A percentile compares a stretch with the other conserved stretches of the same genome.
Conservation (phyloP, 2,888 invertebrate species). For the Orchesella flavescens region DNA sequence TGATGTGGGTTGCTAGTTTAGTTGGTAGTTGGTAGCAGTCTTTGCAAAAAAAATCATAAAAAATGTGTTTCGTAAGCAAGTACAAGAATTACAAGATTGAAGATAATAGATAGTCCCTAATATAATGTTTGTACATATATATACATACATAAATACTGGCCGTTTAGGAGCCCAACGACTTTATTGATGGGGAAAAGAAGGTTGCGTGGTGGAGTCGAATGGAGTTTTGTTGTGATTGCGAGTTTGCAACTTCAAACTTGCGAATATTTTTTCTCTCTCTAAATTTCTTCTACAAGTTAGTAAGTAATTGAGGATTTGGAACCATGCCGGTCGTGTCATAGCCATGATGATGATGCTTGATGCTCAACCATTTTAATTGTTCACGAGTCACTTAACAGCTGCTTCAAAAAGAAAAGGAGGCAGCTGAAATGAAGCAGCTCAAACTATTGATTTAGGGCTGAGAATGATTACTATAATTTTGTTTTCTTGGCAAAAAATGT, state of each 20-base stretch:
- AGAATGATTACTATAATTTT: too few relatives aligned
- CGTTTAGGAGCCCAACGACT: neutral
- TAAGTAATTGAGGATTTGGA: constrained; percentile 42
- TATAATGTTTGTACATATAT: neutral
- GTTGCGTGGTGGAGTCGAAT: neutral
- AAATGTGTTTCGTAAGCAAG: neutral
- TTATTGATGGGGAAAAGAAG: neutral
- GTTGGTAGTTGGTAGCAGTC: too few relatives aligned
- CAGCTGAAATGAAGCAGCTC: neutral
- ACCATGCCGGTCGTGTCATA: constrained; percentile 45
- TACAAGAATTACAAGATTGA: neutral
- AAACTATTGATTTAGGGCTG: too few relatives aligned
- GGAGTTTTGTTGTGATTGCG: neutral
- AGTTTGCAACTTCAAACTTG: neutral
- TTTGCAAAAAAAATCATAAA: neutral
- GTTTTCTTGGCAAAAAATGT: too few relatives aligned
- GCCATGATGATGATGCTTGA: too few relatives aligned
- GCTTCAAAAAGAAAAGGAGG: neutral
- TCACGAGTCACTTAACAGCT: constrained; percentile 43
- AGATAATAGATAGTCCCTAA: too few relatives aligned
- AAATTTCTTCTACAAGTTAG: neutral
- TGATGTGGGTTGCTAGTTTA: too few relatives aligned
- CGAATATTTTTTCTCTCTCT: too few relatives aligned
- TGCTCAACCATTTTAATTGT: constrained; percentile 45
- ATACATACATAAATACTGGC: neutral